Evolutionary conservation across 2,797 vertebrate species (phyloP).

Genomic region (Gallinago solitaria): DNA sequence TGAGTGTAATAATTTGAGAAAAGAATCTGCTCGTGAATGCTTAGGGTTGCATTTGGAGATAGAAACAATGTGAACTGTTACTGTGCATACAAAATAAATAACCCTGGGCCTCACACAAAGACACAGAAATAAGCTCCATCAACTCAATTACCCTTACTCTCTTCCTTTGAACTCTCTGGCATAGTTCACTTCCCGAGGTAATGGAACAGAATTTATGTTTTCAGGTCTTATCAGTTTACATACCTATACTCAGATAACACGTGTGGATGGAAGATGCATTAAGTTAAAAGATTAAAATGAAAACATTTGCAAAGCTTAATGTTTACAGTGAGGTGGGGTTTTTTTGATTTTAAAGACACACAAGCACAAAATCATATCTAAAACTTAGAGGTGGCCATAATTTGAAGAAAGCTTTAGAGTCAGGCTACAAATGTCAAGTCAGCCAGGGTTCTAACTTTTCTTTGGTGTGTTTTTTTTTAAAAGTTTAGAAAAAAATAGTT

Average conservation of each 20-base stretch:
- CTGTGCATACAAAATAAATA: constrained; percentile 32
- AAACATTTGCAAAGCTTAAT: neutral
- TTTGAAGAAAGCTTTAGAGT: neutral
- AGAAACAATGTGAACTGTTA: constrained; percentile 10
- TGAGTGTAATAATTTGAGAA: neutral
- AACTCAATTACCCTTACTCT: neutral
- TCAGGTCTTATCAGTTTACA: neutral
- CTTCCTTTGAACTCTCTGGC: constrained; percentile 35
- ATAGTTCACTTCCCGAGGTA: constrained; percentile 5
- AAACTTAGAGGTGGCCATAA: neutral
- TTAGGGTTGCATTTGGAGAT: neutral
- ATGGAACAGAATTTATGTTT: constrained; percentile 47
- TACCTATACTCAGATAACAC: neutral
- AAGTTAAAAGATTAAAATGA: constrained; percentile 3
- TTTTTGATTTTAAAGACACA: neutral
- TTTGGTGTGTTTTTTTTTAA: neutral
- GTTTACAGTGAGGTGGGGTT: neutral
- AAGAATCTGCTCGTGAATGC: neutral
- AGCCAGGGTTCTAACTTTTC: neutral
- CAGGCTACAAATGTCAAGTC: neutral
- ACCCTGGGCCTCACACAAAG: constrained; percentile 1
- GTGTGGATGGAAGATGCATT: neutral
- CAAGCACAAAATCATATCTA: neutral
- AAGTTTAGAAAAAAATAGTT: neutral
- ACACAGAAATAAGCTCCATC: neutral